Evolutionary conservation across 2,113 vertebrate genomes (phyloP).

Genomic region (Paracanthobrama guichenoti): DNA sequence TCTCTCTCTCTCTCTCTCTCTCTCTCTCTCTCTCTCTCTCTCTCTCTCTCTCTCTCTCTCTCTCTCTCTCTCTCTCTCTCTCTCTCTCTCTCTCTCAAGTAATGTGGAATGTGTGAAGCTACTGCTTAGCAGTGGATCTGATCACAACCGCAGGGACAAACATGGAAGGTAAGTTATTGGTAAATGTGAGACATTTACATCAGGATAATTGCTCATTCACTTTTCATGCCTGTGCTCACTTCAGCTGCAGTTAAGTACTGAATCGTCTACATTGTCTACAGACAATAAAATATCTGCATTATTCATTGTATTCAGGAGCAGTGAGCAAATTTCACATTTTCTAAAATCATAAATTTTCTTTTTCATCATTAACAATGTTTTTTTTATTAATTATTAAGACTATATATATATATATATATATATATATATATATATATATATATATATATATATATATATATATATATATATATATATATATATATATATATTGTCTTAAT

Average conservation of each 20-base stretch:
- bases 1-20: neutral
- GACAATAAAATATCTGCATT: neutral
- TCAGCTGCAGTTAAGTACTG: neutral
- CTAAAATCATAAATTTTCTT: neutral
- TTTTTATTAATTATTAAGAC: too few relatives aligned
- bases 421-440: too few relatives aligned
- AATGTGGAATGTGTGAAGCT: conserved; percentile 97
- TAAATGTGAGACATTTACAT: neutral
- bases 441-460: too few relatives aligned
- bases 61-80: neutral
- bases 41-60: conserved; percentile 3
- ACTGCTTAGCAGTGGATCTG: conserved; percentile 91
- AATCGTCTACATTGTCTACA: neutral
- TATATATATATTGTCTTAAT: too few relatives aligned
- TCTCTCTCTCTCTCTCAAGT: conserved; percentile 65
- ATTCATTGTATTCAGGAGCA: neutral
- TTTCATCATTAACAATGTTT: too few relatives aligned
- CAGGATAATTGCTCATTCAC: neutral
- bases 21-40: neutral
- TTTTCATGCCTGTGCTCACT: neutral
- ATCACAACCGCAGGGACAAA: conserved; percentile 91
- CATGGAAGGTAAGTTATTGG: conserved; percentile 84
- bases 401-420: too few relatives aligned
- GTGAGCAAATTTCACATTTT: neutral
- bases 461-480: too few relatives aligned